Percentiles rank a stretch among this genome's conserved stretches.
Conservation (phyloP, 2,113 vertebrate genomes). For the Acanthisitta chloris region DNA sequence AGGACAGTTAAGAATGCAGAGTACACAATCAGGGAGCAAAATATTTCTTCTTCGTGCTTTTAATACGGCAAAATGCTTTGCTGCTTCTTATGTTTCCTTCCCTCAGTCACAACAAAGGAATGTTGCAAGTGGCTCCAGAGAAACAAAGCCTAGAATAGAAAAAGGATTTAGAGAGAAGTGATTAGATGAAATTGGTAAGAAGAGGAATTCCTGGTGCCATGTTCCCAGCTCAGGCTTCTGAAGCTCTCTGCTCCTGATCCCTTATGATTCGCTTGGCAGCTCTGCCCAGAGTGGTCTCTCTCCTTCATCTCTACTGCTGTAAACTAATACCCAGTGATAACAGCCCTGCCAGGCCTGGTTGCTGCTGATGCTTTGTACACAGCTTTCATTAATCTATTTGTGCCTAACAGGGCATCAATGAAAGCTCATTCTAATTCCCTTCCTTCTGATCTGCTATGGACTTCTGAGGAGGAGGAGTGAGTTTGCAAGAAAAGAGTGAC, state of each 20-base stretch:
- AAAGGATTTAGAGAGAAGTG: constrained; percentile 3
- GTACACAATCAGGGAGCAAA: neutral
- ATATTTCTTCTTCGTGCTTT: neutral
- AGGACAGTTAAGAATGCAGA: neutral
- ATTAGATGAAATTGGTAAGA: constrained; percentile 20
- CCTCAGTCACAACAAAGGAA: constrained; percentile 12
- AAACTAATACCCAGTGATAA: neutral
- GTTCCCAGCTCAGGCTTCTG: neutral
- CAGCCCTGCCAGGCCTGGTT: neutral
- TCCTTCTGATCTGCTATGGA: neutral
- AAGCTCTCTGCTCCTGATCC: neutral
- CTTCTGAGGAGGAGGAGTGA: neutral
- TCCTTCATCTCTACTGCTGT: neutral
- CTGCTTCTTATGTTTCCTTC: constrained; percentile 15
- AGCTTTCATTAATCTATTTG: constrained; percentile 24
- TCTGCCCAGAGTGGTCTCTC: neutral
- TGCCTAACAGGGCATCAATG: neutral
- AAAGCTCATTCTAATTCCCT: constrained; percentile 10
- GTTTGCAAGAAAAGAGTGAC: neutral
- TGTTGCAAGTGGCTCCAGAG: constrained; percentile 11
- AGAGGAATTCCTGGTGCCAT: neutral
- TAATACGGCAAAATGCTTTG: constrained; percentile 3
- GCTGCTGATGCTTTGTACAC: neutral
- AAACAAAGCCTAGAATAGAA: constrained; percentile 25
- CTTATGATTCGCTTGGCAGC: neutral